Evolutionary conservation across 2,888 invertebrate genomes (phyloP), one percentile per base, ranked within the genome.

Genomic region (Cephus pygmeus): DNA sequence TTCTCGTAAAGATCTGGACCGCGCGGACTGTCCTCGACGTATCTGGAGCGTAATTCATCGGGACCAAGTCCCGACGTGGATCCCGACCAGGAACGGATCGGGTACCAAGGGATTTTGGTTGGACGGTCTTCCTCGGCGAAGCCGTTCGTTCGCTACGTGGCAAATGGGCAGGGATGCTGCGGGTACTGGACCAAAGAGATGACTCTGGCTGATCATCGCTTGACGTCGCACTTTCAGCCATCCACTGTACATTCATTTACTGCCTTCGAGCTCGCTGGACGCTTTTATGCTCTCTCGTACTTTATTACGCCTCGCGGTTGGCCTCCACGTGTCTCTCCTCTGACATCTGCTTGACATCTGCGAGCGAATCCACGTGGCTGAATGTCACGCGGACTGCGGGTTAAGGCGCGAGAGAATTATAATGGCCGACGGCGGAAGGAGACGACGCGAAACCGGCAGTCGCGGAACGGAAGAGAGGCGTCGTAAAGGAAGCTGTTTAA

Each of bases 1-100:
- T 23, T 73, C 74, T 81, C 85, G 84, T 85, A 86, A 86, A 86
- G 85, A 83, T 85, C 81, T 76, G 82, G 80, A 77, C 76, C 77
- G 73, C 79, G 75, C 75, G 77, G 77, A 73, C 80, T 82, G 82
- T 80, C 79, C 81, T 78, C 80, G 79, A 78, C 80, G 79, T 82
- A 83, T 82, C 81, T 80, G 76, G 82, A 81, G 82, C 81, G 80
- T 84, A 84, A 84, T 81, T 83, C 81, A 84, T 80, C 75, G 75
- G 34, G 79, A 79, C 68, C 73, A 56, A 75, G 80, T 73, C 76
- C 76, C 76, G 69, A 76, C 78, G 79, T 79, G 79, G 79, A 77
- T 79, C 77, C 78, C 73, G 69, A 69, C 34, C 34, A 23, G 11
- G 71, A 33, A 33, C 31, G 12, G 71, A 4, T 15, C 1, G 12